phyloP scores from a whole-genome alignment of 1,140 invertebrate genomes.

The Drosophila willistoni region DNA sequence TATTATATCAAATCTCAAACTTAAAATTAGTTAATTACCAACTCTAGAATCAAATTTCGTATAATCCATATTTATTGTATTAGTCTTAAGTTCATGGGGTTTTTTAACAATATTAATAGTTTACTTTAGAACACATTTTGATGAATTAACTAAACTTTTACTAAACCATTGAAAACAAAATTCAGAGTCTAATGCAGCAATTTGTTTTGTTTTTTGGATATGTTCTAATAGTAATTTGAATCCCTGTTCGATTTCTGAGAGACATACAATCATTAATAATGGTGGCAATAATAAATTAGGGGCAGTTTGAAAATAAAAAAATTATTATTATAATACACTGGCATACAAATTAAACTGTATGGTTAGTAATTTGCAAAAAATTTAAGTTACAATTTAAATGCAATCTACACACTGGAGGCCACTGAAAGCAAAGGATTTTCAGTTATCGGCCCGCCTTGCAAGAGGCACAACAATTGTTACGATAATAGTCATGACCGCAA shows the following conservation, averaged over 20 bases:
- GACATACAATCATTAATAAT: constrained; percentile 1
- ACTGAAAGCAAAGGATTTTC: too few species aligned
- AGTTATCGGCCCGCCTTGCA: constrained; percentile 45
- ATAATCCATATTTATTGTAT: constrained; percentile 21
- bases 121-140: constrained; percentile 18
- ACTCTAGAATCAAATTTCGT: not conserved
- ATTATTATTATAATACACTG: constrained; percentile 8
- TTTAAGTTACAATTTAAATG: constrained; percentile 23
- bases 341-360: constrained; percentile 2
- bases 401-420: constrained; percentile 9
- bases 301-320: constrained; percentile 1
- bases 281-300: constrained; percentile 11
- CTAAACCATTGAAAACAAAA: not conserved
- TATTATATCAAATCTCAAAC: too few species aligned
- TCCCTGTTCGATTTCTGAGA: not conserved
- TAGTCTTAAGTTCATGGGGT: constrained; percentile 14
- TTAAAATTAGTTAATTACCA: too few species aligned
- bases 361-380: constrained; percentile 16
- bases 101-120: constrained; percentile 20
- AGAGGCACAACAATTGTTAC: constrained; percentile 88
- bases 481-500: constrained; percentile 92
- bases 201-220: not conserved
- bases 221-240: not conserved
- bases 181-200: constrained; percentile 6
- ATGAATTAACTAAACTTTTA: constrained; percentile 14